Percentiles rank a stretch among this genome's conserved stretches.
Conservation (phyloP, 2,113 vertebrate genomes). For the Tachysurus fulvidraco region DNA sequence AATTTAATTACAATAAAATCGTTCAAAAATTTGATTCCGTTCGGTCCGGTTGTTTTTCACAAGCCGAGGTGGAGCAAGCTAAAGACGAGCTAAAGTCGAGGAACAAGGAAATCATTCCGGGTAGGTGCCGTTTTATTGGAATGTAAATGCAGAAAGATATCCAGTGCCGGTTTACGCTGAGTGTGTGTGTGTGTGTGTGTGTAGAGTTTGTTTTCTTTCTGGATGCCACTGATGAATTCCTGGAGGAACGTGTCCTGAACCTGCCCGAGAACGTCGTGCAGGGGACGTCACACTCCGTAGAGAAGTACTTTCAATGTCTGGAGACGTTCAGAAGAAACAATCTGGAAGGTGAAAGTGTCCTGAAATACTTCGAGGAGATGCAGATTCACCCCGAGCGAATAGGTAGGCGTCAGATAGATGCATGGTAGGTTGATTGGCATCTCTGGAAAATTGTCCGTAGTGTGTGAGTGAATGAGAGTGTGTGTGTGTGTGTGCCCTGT, state of each 20-base stretch:
- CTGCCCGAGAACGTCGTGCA: constrained; percentile 79
- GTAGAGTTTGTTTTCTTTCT: constrained; percentile 84
- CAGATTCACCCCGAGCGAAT: constrained; percentile 77
- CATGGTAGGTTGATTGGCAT: no score
- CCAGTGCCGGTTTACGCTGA: not conserved
- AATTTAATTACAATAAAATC: not conserved
- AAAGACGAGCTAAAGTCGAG: constrained; percentile 64
- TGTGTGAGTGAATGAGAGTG: no score
- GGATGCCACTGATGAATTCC: constrained; percentile 81
- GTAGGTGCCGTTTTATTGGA: constrained; percentile 65
- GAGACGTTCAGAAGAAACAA: constrained; percentile 74
- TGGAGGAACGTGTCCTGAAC: constrained; percentile 84
- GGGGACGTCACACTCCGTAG: constrained; percentile 77
- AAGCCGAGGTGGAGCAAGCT: constrained; percentile 75
- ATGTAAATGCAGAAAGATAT: not conserved
- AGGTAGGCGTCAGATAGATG: constrained; percentile 69
- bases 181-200: constrained; percentile 32
- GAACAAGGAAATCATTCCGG: constrained; percentile 73
- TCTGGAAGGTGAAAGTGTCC: constrained; percentile 72
- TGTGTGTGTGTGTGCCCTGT: no score
- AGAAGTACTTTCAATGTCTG: constrained; percentile 74
- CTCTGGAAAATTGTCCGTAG: no score
- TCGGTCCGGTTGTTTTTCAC: constrained; percentile 23
- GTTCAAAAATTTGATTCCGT: not conserved
- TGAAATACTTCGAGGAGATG: constrained; percentile 85